Base-by-base conservation (phyloP, 2,888 invertebrate genomes). In the Scotopteryx bipunctaria region DNA sequence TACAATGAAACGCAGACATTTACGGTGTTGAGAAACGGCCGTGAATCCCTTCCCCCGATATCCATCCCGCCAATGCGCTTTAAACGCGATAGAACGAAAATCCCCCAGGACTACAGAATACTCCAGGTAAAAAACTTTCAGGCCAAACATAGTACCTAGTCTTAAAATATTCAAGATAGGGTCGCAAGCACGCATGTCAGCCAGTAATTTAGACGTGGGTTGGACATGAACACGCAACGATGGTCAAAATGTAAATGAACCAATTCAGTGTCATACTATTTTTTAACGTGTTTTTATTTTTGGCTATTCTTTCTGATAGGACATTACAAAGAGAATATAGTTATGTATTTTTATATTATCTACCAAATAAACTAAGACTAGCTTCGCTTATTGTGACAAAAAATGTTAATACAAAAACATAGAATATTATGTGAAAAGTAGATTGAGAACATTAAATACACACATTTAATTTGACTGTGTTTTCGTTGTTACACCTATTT, bases 81-180 rank as follows among this genome's bases (percentile, higher is more conserved):
- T 76, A 67, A 73, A 76, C 66, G 73, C 73, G 64, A 78, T 79
- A 75, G 74, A 76, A 61, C 69, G 61, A 69, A 59, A 72, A 76
- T 62, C 73, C 69, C 69, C 55, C 54, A 68, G 69, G 76, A 67
- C 66, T 67, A 67, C 37, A 65, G 65, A 73, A 71, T 66, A 66
- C 60, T 59, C 47, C 52, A 44, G 48, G 40, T 48, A 64, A 67
- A 64, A 66, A 64, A 55, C 59, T 66, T 61, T 59, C 48, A 58
- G 64, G 67, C 66, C 72, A 72, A 73, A 78, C 71, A 75, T 64
- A 66, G 62, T 67, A n/a, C n/a, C n/a, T n/a, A 45, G 72, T 78
- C 77, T 77, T 82, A 73, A 83, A 83, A 82, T 83, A 83, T 83
- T 83, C 81, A 83, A 77, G 76, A 79, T 74, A 57, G 66, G 72